Base-by-base conservation (phyloP, 1,140 invertebrate species). In the Orius insidiosus region DNA sequence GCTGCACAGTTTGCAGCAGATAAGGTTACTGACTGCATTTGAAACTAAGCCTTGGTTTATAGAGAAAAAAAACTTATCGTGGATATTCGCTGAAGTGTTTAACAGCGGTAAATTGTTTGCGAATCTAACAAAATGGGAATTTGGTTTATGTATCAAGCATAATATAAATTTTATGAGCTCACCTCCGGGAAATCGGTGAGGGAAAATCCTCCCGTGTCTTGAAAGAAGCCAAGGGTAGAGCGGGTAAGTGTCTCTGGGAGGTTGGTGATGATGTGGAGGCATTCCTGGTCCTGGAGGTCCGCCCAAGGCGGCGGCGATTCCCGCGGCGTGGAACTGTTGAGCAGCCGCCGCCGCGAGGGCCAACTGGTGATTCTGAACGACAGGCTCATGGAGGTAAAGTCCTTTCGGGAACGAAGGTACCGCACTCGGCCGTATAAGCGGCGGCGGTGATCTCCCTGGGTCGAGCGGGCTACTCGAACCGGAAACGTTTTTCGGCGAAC, bases 151-250 rank as follows among this genome's bases (percentile, higher is more conserved):
- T n/a, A n/a, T n/a, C n/a, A n/a, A n/a, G n/a, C n/a, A n/a, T n/a
- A n/a, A n/a, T n/a, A n/a, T n/a, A n/a, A n/a, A n/a, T n/a, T n/a
- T n/a, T n/a, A n/a, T n/a, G n/a, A n/a, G n/a, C 75, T 74, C 64
- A 89, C 85, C 85, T 69, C 81, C 82, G 18, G 84, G 82, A 70
- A 89, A 87, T 58, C 86, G 67, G 56, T 87, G 84, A 3, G 83
- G 82, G 58, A 90, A 88, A 64, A 90, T 85, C 58, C 85, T 37
- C 84, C n/a, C 83, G 56, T 90, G 85, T 56, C 87, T 72, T 45
- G 84, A 85, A 3, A 92, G 66, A 3, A 92, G 67, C 89, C 89
- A 94, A 0, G 87, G 86, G 66, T 50, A 61, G 59, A 51, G 52
- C 18, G 33, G 54, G 51, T 48, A 54, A 61, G 47, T 61, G 47